These are phyloP conservation scores for Varanus salvator DNA, from an alignment of 2,113 vertebrate species.

Conservation along the genomic window DNA sequence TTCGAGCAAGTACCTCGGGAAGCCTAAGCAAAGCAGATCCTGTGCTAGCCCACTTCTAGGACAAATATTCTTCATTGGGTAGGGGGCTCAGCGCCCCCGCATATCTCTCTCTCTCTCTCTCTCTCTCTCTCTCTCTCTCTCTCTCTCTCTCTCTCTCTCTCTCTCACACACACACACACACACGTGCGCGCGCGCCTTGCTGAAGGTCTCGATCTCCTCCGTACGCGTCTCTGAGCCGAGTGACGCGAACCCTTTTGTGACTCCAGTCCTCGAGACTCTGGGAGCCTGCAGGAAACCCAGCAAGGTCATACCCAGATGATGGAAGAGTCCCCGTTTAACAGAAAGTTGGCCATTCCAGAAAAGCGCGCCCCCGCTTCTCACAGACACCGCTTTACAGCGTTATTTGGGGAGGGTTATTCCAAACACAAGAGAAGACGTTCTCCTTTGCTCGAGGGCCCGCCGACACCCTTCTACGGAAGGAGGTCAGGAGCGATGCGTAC, in stretches of 20 bases:
- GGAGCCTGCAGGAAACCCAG: neutral
- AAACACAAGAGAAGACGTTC: neutral
- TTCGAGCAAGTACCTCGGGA: conserved; percentile 32
- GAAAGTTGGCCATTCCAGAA: neutral
- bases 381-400: neutral
- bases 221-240: too few species aligned
- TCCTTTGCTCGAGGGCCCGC: neutral
- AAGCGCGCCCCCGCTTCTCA: neutral
- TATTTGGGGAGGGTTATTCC: neutral
- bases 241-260: neutral
- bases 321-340: neutral
- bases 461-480: neutral
- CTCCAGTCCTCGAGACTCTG: neutral
- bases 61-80: neutral
- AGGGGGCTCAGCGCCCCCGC: neutral
- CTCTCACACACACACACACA: neutral
- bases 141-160: too few species aligned
- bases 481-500: neutral
- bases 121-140: too few species aligned
- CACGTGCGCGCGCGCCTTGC: neutral
- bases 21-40: conserved; percentile 3
- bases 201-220: neutral
- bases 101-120: too few species aligned
- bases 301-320: neutral
- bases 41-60: neutral